These are phyloP conservation scores for Brachyopa scutellaris DNA, from an alignment of 2,888 invertebrate genomes.

Conservation along the genomic window DNA sequence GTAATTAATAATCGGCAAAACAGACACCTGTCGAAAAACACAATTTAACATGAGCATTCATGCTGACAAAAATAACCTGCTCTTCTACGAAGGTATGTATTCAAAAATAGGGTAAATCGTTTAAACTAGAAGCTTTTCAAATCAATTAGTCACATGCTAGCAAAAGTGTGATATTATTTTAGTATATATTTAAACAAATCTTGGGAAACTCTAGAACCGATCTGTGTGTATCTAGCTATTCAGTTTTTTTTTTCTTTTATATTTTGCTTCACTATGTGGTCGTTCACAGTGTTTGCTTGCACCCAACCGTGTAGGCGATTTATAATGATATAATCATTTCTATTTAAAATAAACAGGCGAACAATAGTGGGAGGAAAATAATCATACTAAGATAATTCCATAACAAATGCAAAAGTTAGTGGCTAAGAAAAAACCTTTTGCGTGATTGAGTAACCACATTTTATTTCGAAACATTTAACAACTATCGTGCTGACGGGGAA, in stretches of 20 bases:
- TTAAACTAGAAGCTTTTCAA: no score
- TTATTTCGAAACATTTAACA: neutral
- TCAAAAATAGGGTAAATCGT: no score
- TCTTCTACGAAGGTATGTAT: no score
- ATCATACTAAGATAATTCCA: constrained; percentile 20
- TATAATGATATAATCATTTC: constrained; percentile 50
- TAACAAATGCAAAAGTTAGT: constrained; percentile 7
- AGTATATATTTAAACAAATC: no score
- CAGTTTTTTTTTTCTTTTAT: no score
- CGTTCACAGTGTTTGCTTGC: constrained; percentile 37
- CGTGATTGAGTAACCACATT: constrained; percentile 11
- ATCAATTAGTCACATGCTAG: no score
- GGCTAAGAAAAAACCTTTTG: neutral
- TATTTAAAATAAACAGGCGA: constrained; percentile 41
- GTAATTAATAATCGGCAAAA: no score
- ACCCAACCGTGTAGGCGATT: constrained; percentile 40
- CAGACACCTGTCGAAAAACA: no score
- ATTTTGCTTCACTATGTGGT: constrained; percentile 36
- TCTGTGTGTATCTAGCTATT: constrained; percentile 1
- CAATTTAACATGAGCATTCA: no score
- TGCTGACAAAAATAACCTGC: no score
- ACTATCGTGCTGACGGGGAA: neutral
- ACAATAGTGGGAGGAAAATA: constrained; percentile 17
- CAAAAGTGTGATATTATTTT: no score
- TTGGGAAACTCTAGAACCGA: neutral